phyloP scores from a whole-genome alignment of 2,797 vertebrate species.

The Coranthus polyacanthus region DNA sequence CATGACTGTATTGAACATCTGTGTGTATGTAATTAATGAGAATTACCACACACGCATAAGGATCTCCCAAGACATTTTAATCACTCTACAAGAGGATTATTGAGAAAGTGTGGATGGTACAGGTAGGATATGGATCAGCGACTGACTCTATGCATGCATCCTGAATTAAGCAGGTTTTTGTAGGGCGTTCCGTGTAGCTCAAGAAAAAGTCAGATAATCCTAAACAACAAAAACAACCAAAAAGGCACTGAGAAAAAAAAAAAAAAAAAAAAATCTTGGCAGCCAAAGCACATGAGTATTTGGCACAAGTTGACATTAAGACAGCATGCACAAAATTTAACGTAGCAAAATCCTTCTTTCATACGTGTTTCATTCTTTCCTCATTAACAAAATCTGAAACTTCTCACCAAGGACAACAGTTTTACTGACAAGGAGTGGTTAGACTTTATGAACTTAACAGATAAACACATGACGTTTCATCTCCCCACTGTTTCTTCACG shows the following conservation, averaged over 20 bases:
- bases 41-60: conserved; percentile 20
- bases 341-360: conserved; percentile 37
- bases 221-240: conserved; percentile 41
- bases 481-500: conserved; percentile 29
- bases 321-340: conserved; percentile 40
- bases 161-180: conserved; percentile 24
- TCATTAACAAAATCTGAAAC: conserved; percentile 37
- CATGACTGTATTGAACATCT: too few species aligned
- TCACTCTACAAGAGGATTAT: conserved; percentile 54
- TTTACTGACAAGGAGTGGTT: conserved; percentile 33
- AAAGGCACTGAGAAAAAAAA: conserved; percentile 44
- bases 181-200: conserved; percentile 10
- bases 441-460: conserved; percentile 37
- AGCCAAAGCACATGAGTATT: neutral
- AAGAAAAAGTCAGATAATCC: conserved; percentile 34
- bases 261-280: conserved; percentile 40
- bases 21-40: neutral
- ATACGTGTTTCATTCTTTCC: conserved; percentile 50
- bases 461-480: conserved; percentile 39
- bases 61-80: conserved; percentile 21
- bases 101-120: conserved; percentile 46
- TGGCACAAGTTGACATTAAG: conserved; percentile 33
- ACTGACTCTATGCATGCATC: conserved; percentile 45
- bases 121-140: conserved; percentile 36
- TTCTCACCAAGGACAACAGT: conserved; percentile 29